phyloP scores from a whole-genome alignment of 2,888 invertebrate genomes.

The Tanypteryx hageni region DNA sequence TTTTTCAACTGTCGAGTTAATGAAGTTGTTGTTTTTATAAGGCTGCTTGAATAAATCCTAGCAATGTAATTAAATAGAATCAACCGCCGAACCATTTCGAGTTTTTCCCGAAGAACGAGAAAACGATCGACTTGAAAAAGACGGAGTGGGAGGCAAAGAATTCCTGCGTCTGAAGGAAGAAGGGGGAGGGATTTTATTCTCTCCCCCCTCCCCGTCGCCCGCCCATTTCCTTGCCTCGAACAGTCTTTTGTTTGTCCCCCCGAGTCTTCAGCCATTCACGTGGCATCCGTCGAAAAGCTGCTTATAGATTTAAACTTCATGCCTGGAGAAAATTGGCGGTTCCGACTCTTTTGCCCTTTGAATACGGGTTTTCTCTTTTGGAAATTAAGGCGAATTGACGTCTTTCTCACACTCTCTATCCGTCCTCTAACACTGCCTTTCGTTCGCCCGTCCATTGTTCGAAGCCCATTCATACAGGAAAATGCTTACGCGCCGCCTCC shows the following conservation, averaged over 20 bases:
- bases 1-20: too few species aligned
- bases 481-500: not conserved
- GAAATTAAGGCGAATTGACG: not conserved
- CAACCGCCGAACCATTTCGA: not conserved
- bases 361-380: not conserved
- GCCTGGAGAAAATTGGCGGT: slow-evolving; percentile 15
- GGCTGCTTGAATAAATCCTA: too few species aligned
- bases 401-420: not conserved
- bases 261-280: not conserved
- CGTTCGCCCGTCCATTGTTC: not conserved
- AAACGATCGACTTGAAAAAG: not conserved
- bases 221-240: too few species aligned
- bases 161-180: not conserved
- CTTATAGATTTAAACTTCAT: slow-evolving; percentile 26
- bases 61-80: too few species aligned
- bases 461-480: not conserved
- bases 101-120: not conserved
- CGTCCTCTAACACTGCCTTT: too few species aligned
- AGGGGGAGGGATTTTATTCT: too few species aligned
- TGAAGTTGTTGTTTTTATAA: too few species aligned
- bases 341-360: not conserved
- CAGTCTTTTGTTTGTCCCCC: too few species aligned
- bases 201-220: too few species aligned
- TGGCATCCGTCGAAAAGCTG: not conserved
- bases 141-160: not conserved